Evolutionary conservation across 1,140 invertebrate species (phyloP).

Genomic region (Orius insidiosus): DNA sequence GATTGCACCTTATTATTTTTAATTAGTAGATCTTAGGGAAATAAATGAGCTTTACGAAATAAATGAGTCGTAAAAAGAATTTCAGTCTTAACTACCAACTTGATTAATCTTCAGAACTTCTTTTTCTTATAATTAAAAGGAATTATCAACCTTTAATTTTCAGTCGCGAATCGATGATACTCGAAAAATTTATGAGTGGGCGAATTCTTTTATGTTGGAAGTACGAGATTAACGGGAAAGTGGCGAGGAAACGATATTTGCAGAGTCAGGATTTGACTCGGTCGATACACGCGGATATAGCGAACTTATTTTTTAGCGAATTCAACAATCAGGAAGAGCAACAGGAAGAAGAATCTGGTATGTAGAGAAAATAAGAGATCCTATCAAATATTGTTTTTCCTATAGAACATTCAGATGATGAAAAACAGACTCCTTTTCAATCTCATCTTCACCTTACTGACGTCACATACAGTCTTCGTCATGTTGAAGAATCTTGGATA

Average conservation of each 20-base stretch:
- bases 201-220: conserved; percentile 52
- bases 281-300: conserved; percentile 48
- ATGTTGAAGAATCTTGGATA: conserved; percentile 65
- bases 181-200: conserved; percentile 55
- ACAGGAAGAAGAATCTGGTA: conserved; percentile 13
- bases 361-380: not conserved
- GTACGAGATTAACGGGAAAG: conserved; percentile 39
- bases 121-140: not conserved
- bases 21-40: not conserved
- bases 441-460: conserved; percentile 28
- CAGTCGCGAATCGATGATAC: conserved; percentile 27
- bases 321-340: conserved; percentile 26
- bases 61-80: too few species aligned
- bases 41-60: too few species aligned
- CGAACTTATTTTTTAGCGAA: conserved; percentile 52
- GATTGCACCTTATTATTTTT: conserved; percentile 4
- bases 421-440: conserved; percentile 22
- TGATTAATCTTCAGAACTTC: too few species aligned
- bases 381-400: conserved; percentile 4
- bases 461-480: conserved; percentile 54
- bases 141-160: too few species aligned
- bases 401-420: conserved; percentile 18
- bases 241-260: conserved; percentile 45
- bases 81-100: too few species aligned
- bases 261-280: conserved; percentile 39